Base-by-base conservation (phyloP, 37 sponge, comb jelly and placozoan genomes). In the Agelas oroides region DNA sequence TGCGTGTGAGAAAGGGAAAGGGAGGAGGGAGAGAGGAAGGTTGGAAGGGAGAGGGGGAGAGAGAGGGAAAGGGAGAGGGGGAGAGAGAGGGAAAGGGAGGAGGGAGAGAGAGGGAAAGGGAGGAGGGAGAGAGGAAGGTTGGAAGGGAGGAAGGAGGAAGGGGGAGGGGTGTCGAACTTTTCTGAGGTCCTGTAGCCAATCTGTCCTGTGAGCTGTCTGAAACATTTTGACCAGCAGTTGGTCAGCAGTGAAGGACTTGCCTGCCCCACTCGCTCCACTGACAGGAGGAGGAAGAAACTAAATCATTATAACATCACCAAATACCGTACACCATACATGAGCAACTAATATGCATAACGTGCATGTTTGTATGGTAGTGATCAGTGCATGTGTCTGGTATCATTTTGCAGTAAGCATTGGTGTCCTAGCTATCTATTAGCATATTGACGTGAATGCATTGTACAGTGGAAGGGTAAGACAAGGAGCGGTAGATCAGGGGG, bases 181-280 rank as follows among this genome's bases (percentile, higher is more conserved):
- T 28, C 81, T 66, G 55, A 82, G 34, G 53, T 86, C 86, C 63
- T 80, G 82, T 1, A 88, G 58, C 84, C 83, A 88, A 21, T 78
- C 89, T 60, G 89, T 70, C 35, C 65, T 74, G 36, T 75, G 41
- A 32, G 82, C 69, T 19, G 36, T 80, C 64, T 83, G 71, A 24
- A 92, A 83, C 80, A 87, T 79, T 38, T 87, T 79, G 38, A 93
- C 62, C 70, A 93, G 69, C 39, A 96, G 75, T n/a, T 69, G 70
- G 30, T 93, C 89, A 15, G 89, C 82, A 41, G 84, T 78, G 79
- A 83, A 84, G 15, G 91, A 83, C 59, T 96, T 96, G 15, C 96
- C 96, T 85, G 92, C 91, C 21, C 96, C 94, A 80, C 89, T 77
- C 23, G 77, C 59, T 0, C 96, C 96, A 67, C 92, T 93, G 64